Evolutionary conservation across 2,113 vertebrate species (phyloP).

Genomic region (Corydoras maculifer): DNA sequence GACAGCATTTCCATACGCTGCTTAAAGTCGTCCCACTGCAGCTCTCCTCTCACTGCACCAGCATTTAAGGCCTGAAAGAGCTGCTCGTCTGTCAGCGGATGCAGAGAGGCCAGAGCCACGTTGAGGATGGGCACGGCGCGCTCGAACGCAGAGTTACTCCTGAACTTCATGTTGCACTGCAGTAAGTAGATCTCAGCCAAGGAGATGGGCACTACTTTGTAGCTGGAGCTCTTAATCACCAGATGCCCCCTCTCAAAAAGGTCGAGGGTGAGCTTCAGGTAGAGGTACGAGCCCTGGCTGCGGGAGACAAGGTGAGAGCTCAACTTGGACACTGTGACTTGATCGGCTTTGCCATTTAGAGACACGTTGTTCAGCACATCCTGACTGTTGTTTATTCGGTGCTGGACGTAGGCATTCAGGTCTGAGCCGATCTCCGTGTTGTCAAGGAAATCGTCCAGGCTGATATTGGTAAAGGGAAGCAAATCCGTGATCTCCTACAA

Average conservation of each 20-base stretch:
- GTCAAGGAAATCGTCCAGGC: conserved; percentile 81
- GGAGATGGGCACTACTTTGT: conserved; percentile 95
- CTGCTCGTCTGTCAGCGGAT: conserved; percentile 96
- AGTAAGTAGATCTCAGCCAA: conserved; percentile 91
- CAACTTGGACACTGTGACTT: conserved; percentile 78
- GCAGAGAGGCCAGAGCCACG: conserved; percentile 86
- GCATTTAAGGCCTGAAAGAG: conserved; percentile 90
- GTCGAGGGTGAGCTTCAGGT: conserved; percentile 93
- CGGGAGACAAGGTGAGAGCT: conserved; percentile 88
- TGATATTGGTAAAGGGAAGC: conserved; percentile 78
- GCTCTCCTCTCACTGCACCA: conserved; percentile 72
- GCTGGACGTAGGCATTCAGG: conserved; percentile 87
- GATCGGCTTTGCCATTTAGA: conserved; percentile 87
- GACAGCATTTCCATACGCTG: conserved; percentile 91
- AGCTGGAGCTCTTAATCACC: conserved; percentile 95
- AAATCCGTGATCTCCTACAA: conserved; percentile 78
- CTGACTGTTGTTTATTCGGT: conserved; percentile 80
- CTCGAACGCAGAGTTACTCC: conserved; percentile 88
- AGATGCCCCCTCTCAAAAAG: conserved; percentile 91
- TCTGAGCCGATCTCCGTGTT: conserved; percentile 84
- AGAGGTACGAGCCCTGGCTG: conserved; percentile 94
- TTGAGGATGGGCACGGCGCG: conserved; percentile 84
- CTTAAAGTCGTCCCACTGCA: conserved; percentile 90
- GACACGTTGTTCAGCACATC: conserved; percentile 93
- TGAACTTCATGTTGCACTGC: conserved; percentile 99